Evolutionary conservation across 2,888 invertebrate species (phyloP).

Genomic region (Dorcus hopei): DNA sequence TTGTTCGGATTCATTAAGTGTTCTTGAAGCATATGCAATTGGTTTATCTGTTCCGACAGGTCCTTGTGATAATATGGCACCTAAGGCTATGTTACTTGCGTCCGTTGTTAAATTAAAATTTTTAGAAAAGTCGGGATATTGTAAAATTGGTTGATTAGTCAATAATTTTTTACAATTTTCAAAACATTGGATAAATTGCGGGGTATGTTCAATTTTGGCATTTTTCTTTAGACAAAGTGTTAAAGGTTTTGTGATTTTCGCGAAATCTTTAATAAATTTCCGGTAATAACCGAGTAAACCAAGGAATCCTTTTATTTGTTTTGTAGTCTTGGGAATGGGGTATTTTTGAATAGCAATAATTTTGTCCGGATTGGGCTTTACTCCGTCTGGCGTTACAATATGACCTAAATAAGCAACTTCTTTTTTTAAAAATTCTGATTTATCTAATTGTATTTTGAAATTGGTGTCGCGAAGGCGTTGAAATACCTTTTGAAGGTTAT

Average conservation of each 20-base stretch:
- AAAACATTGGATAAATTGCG: slow-evolving; percentile 6
- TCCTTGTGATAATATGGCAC: slow-evolving; percentile 11
- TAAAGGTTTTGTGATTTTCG: slow-evolving; percentile 19
- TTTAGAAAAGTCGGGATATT: slow-evolving; percentile 15
- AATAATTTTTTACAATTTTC: slow-evolving; percentile 15
- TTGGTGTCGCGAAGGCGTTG: slow-evolving; percentile 2
- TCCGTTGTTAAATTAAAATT: slow-evolving; percentile 17
- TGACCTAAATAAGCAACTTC: slow-evolving; percentile 14
- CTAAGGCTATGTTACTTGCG: slow-evolving; percentile 12
- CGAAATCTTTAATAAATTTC: slow-evolving; percentile 15
- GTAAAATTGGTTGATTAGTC: slow-evolving; percentile 14
- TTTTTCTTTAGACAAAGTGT: slow-evolving; percentile 18
- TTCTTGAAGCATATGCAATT: slow-evolving; percentile 9
- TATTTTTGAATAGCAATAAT: slow-evolving; percentile 9
- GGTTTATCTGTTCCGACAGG: not conserved
- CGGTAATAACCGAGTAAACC: slow-evolving; percentile 12
- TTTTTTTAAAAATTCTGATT: not conserved
- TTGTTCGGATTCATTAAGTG: slow-evolving; percentile 11
- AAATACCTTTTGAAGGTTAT: not conserved
- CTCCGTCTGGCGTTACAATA: slow-evolving; percentile 10
- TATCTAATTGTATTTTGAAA: not conserved
- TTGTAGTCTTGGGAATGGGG: slow-evolving; percentile 13
- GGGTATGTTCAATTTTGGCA: slow-evolving; percentile 9
- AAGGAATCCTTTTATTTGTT: slow-evolving; percentile 12
- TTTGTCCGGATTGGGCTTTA: slow-evolving; percentile 15